Base-by-base conservation (phyloP, 2,888 invertebrate species). In the Falcaria lacertinaria region DNA sequence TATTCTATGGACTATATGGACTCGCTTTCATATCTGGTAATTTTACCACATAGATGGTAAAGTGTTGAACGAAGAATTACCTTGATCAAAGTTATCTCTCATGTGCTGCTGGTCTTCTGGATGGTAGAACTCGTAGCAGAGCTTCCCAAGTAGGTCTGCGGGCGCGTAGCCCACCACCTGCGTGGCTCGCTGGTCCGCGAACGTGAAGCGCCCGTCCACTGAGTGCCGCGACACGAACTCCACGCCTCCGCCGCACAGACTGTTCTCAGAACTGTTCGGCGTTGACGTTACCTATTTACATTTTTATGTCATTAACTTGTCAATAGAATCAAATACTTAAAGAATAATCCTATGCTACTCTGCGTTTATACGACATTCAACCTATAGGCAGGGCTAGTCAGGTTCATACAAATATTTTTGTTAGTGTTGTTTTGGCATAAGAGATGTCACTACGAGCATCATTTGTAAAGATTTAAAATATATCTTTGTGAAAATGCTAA, bases 171-270 rank as follows among this genome's bases (percentile, higher is more conserved):
- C 98, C 42, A 99, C 90, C 52, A 99, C 92, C 60, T 94, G 94
- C 57, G 96, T 93, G 39, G 98, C 98, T 66, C 98, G 94, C 82
- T 98, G 98, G 89, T 99, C 99, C 43, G 99, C 98, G 88, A 99
- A 99, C 41, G 98, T 98, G 84, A 99, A 98, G 76, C 98, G 98
- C 14, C 99, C 99, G 77, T 99, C 99, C 69, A 95, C 94, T 37
- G 96, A 95, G 89, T 99, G 98, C 34, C 99, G 94, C 37, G 99
- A 97, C 64, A 99, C 97, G 80, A 99, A 99, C 90, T 99, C 99
- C 59, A 93, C 89, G 70, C 95, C 95, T 70, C 95, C 96, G 44
- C 96, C 93, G 59, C 96, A 96, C 52, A 81, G 60, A 54, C 95
- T 91, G 77, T 97, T 91, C 79, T 99, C 98, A 50, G 94, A 93